These are phyloP conservation scores for Burhinus bistriatus DNA, from an alignment of 2,113 vertebrate genomes.

Conservation along the genomic window DNA sequence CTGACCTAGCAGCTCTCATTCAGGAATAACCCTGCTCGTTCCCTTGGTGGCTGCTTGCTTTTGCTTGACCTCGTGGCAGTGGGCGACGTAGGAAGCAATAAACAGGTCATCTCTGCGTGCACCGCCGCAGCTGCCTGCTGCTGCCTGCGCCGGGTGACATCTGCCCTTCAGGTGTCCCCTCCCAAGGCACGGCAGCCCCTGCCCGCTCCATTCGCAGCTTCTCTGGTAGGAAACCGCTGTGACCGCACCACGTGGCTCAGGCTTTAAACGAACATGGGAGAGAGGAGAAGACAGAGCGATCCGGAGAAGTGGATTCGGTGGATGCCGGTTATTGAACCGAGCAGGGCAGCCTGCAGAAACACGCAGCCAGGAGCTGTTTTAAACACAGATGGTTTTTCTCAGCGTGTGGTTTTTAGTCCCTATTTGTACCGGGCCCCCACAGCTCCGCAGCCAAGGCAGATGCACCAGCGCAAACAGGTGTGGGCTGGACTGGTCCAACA, in stretches of 20 bases:
- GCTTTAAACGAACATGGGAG: neutral
- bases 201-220: neutral
- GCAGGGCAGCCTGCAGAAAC: neutral
- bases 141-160: neutral
- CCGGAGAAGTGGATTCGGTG: neutral
- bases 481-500: neutral
- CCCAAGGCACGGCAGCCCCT: neutral
- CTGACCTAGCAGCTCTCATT: neutral
- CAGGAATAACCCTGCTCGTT: neutral
- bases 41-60: neutral
- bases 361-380: neutral
- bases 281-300: neutral
- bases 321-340: fast-evolving
- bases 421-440: neutral
- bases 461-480: slow-evolving; percentile 20
- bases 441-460: neutral
- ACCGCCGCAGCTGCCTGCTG: no score
- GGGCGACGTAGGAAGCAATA: neutral
- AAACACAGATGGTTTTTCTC: neutral
- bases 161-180: neutral
- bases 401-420: neutral
- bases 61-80: neutral
- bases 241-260: neutral
- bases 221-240: neutral
- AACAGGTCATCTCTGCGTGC: neutral